Conservation (phyloP, 2,888 invertebrate genomes). For the Cylindroiulus punctatus region DNA sequence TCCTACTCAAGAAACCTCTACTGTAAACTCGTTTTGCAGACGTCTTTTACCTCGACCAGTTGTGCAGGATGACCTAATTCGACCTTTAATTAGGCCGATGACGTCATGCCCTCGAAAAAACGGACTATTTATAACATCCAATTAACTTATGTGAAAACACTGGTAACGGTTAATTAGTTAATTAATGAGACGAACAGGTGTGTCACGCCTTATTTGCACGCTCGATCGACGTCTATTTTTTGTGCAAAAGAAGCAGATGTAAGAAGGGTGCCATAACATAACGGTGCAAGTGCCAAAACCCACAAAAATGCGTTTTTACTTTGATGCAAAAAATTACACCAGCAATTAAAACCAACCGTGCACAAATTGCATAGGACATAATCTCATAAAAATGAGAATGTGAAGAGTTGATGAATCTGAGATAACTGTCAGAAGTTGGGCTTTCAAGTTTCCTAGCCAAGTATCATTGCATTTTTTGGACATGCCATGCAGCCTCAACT, state of each 20-base stretch:
- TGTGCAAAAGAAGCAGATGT: neutral
- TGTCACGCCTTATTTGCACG: neutral
- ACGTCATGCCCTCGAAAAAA: neutral
- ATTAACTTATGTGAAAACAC: slow-evolving; percentile 16
- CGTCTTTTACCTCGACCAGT: neutral
- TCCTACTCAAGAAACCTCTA: neutral
- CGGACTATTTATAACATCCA: neutral
- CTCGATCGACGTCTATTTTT: neutral
- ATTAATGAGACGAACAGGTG: neutral
- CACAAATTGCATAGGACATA: no score
- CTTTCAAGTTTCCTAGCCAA: no score
- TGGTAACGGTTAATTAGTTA: slow-evolving; percentile 1
- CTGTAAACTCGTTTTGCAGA: neutral
- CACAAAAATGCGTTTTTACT: no score
- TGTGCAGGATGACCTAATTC: slow-evolving; percentile 19
- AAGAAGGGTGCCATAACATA: no score
- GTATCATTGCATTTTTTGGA: no score
- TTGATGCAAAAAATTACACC: no score
- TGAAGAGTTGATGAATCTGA: no score
- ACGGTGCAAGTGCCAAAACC: no score
- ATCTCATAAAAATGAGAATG: no score
- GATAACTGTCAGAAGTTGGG: no score
- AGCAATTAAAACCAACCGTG: no score
- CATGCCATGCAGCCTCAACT: no score
- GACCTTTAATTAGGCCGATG: neutral